A percentile compares a stretch with the other conserved stretches of the same genome.
Conservation (phyloP, 2,797 vertebrate genomes). For the Huso huso region DNA sequence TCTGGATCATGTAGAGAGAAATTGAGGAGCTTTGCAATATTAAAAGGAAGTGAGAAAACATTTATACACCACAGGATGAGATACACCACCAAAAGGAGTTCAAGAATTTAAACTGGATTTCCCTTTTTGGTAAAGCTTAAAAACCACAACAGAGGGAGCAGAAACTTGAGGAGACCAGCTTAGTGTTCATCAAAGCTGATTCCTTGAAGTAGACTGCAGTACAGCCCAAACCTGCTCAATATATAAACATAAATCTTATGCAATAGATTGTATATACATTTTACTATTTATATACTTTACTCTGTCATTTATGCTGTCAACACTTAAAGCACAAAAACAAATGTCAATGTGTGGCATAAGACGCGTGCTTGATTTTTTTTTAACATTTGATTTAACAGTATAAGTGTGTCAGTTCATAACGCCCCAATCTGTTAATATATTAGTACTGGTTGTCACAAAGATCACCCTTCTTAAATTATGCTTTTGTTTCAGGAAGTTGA, state of each 20-base stretch:
- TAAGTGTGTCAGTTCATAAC: too few relatives aligned
- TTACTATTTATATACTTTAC: too few relatives aligned
- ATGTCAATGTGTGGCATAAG: too few relatives aligned
- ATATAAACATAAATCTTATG: too few relatives aligned
- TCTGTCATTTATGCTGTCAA: too few relatives aligned
- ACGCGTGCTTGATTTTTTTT: too few relatives aligned
- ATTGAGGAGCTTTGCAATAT: background rate
- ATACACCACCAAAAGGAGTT: background rate
- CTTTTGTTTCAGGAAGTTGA: constrained; percentile 84
- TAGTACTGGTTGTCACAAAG: too few relatives aligned
- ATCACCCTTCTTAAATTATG: constrained; percentile 15
- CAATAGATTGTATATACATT: too few relatives aligned
- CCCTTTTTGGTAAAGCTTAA: background rate
- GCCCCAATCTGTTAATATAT: too few relatives aligned
- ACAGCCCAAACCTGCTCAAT: background rate
- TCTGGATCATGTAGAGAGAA: background rate
- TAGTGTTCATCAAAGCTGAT: background rate
- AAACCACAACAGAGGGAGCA: background rate
- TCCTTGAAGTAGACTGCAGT: background rate
- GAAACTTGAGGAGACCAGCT: background rate
- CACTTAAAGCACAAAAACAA: too few relatives aligned
- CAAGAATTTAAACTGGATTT: background rate
- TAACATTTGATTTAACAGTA: too few relatives aligned
- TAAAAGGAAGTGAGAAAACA: background rate
- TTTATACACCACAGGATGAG: background rate